Conservation (phyloP, 1,140 invertebrate genomes). For the Pantala flavescens region DNA sequence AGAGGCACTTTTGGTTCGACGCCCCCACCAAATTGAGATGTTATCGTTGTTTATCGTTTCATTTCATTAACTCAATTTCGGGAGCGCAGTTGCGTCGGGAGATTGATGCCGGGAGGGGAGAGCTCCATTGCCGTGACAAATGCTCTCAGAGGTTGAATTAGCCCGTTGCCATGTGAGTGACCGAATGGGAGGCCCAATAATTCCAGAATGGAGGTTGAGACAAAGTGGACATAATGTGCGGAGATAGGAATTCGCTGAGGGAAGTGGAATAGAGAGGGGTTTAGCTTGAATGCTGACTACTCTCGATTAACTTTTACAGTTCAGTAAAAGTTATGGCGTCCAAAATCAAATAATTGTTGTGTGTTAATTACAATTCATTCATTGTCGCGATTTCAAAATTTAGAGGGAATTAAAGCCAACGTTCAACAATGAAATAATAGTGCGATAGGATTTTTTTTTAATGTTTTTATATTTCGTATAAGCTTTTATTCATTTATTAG, state of each 20-base stretch:
- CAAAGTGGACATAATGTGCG: not conserved
- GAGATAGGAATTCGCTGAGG: not conserved
- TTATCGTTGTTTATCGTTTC: not conserved
- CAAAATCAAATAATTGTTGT: too few species aligned
- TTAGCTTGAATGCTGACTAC: too few species aligned
- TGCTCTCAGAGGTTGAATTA: not conserved
- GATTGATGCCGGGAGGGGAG: not conserved
- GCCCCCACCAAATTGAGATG: not conserved
- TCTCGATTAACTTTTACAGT: too few species aligned
- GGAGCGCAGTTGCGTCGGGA: not conserved
- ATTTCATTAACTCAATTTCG: slow-evolving; percentile 3
- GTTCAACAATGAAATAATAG: too few species aligned
- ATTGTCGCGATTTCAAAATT: too few species aligned
- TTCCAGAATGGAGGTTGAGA: not conserved
- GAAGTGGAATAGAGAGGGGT: not conserved
- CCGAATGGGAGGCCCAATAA: not conserved
- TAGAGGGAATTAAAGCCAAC: too few species aligned
- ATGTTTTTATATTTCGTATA: too few species aligned
- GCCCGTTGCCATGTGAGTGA: not conserved
- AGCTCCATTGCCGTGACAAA: not conserved
- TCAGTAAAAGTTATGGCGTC: too few species aligned
- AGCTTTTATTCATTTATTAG: too few species aligned
- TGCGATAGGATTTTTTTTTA: too few species aligned
- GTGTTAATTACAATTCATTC: too few species aligned
- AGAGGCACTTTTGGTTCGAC: too few species aligned